Evolutionary conservation across 2,888 invertebrate species (phyloP).

Genomic region (Anoplius nigerrimus): DNA sequence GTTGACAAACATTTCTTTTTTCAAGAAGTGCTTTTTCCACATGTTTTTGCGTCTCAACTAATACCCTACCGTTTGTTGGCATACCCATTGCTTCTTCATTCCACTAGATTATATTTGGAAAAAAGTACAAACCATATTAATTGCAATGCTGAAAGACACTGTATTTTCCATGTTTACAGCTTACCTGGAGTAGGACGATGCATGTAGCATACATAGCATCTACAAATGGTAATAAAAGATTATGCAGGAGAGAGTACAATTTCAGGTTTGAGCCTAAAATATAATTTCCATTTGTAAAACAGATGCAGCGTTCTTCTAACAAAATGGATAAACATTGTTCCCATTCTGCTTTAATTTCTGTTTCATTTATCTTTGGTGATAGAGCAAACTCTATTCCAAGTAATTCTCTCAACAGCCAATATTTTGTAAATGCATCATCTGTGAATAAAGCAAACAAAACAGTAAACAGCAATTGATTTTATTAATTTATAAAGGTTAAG

Average conservation of each 20-base stretch:
- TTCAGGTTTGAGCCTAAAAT: conserved; percentile 74
- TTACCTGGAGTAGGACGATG: conserved; percentile 77
- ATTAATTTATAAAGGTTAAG: background rate
- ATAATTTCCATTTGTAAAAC: conserved; percentile 55
- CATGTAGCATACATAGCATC: conserved; percentile 78
- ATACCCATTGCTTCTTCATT: conserved; percentile 51
- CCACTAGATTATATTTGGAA: conserved; percentile 61
- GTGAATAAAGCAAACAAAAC: conserved; percentile 23
- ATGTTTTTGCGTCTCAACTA: conserved; percentile 79
- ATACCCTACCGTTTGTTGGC: conserved; percentile 75
- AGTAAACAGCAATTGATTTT: background rate
- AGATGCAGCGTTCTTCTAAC: conserved; percentile 55
- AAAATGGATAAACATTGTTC: conserved; percentile 55
- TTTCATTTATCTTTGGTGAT: conserved; percentile 49
- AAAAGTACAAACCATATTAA: conserved; percentile 65
- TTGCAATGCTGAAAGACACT: conserved; percentile 12
- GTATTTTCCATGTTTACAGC: conserved; percentile 15
- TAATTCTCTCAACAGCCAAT: conserved; percentile 61
- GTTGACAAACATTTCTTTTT: conserved; percentile 61
- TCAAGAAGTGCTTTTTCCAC: conserved; percentile 77
- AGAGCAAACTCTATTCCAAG: conserved; percentile 68
- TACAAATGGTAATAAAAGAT: conserved; percentile 81
- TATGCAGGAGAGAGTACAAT: conserved; percentile 78
- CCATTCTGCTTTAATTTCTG: conserved; percentile 62
- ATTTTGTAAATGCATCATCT: conserved; percentile 64